phyloP scores from a whole-genome alignment of 2,113 vertebrate species.

The Hippocampus mohnikei region DNA sequence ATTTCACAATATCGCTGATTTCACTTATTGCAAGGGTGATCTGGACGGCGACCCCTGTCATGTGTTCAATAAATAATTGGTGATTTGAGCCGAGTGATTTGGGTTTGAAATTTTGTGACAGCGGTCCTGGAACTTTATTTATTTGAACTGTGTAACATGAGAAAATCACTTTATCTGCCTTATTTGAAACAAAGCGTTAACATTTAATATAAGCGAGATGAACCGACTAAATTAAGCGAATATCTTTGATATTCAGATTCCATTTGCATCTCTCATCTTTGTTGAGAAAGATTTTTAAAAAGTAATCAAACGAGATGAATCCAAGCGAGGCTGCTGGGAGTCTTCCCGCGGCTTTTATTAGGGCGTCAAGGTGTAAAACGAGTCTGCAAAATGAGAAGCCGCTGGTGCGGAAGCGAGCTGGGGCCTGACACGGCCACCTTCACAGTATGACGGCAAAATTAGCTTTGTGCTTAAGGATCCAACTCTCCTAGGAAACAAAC shows the following conservation, averaged over 20 bases:
- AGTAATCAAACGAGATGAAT: not conserved
- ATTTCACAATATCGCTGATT: too few relatives aligned
- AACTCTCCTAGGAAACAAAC: not conserved
- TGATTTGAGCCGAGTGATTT: too few relatives aligned
- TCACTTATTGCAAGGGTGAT: too few relatives aligned
- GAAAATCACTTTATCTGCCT: not conserved
- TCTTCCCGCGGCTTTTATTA: constrained; percentile 34
- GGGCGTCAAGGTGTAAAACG: constrained; percentile 44
- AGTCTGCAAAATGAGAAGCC: constrained; percentile 41
- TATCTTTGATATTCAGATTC: not conserved
- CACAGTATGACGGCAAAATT: constrained; percentile 23
- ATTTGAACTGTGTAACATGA: not conserved
- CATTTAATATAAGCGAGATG: not conserved
- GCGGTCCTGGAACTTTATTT: not conserved
- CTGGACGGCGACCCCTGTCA: too few relatives aligned
- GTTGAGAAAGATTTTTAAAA: not conserved
- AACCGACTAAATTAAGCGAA: not conserved
- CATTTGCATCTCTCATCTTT: not conserved
- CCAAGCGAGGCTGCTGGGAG: constrained; percentile 23
- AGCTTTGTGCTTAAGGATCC: constrained; percentile 3
- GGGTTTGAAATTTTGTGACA: too few relatives aligned
- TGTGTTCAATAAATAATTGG: too few relatives aligned
- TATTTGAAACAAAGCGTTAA: not conserved
- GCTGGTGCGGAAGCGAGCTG: not conserved
- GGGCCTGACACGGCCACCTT: constrained; percentile 5